Conservation (phyloP, 2,113 vertebrate species). For the Nymphicus hollandicus region DNA sequence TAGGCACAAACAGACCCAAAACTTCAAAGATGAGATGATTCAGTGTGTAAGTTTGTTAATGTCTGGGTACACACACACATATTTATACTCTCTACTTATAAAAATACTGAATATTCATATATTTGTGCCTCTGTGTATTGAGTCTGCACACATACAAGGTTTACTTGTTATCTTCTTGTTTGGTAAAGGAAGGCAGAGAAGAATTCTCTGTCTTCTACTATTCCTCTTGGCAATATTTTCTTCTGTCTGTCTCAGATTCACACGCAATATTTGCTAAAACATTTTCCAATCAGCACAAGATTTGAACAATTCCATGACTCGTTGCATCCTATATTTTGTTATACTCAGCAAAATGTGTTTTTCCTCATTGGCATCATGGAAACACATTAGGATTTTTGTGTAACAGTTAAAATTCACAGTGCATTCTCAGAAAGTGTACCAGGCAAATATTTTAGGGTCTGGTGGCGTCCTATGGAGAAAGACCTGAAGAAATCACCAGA, state of each 20-base stretch:
- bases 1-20: not conserved
- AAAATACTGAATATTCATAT: not conserved
- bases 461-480: not conserved
- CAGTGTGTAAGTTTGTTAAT: not conserved
- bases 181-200: not conserved
- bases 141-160: not conserved
- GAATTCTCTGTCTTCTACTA: not conserved
- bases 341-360: not conserved
- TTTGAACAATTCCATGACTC: not conserved
- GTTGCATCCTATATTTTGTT: constrained; percentile 12
- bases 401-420: constrained; percentile 4
- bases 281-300: not conserved
- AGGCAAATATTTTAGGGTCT: constrained; percentile 32
- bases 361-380: not conserved
- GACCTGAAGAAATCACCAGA: not conserved
- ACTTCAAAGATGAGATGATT: not conserved
- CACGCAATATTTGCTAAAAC: not conserved
- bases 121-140: not conserved
- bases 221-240: not conserved
- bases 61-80: not conserved
- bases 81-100: not conserved
- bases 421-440: not conserved
- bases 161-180: not conserved
- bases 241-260: not conserved
- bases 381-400: not conserved